Percentiles rank a stretch among this genome's conserved stretches.
Evolutionary conservation across 2,797 vertebrate genomes (phyloP).

Genomic region (Gila robusta): DNA sequence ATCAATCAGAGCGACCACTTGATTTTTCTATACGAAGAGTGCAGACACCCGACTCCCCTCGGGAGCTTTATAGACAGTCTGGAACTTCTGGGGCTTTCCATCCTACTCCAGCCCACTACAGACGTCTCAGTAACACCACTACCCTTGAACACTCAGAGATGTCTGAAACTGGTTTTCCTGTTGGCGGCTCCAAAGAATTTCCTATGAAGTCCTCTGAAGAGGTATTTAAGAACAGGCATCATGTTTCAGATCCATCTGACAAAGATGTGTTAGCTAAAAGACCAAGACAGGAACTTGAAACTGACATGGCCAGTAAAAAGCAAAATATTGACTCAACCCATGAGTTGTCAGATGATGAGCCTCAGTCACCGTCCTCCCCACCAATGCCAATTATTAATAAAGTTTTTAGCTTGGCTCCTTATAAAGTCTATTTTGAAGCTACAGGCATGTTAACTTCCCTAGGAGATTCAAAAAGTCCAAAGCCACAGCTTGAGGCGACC

Average conservation of each 20-base stretch:
- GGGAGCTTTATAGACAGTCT: conserved; percentile 41
- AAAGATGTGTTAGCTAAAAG: conserved; percentile 52
- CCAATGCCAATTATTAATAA: conserved; percentile 94
- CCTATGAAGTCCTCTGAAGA: background rate
- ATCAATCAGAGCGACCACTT: conserved; percentile 46
- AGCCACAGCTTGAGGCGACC: conserved; percentile 38
- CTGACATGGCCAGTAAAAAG: conserved; percentile 60
- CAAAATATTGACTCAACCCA: conserved; percentile 21
- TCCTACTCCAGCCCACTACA: conserved; percentile 45
- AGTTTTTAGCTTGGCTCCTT: conserved; percentile 93
- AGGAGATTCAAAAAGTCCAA: conserved; percentile 43
- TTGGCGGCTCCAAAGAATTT: conserved; percentile 46
- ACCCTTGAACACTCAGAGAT: conserved; percentile 16
- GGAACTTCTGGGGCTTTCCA: conserved; percentile 66
- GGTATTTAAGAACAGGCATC: conserved; percentile 63
- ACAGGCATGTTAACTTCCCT: conserved; percentile 62
- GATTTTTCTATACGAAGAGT: conserved; percentile 65
- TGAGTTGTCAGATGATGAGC: conserved; percentile 31
- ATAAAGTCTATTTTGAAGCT: conserved; percentile 81
- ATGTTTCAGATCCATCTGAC: conserved; percentile 53
- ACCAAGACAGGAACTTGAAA: conserved; percentile 68
- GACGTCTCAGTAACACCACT: conserved; percentile 42
- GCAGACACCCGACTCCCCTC: conserved; percentile 52
- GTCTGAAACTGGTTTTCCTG: conserved; percentile 60
- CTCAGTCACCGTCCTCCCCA: conserved; percentile 71